Percentiles rank a stretch among this genome's conserved stretches.
Evolutionary conservation across 92 coral and sea anemone genomes (phyloP).

Genomic region (Porites rus): DNA sequence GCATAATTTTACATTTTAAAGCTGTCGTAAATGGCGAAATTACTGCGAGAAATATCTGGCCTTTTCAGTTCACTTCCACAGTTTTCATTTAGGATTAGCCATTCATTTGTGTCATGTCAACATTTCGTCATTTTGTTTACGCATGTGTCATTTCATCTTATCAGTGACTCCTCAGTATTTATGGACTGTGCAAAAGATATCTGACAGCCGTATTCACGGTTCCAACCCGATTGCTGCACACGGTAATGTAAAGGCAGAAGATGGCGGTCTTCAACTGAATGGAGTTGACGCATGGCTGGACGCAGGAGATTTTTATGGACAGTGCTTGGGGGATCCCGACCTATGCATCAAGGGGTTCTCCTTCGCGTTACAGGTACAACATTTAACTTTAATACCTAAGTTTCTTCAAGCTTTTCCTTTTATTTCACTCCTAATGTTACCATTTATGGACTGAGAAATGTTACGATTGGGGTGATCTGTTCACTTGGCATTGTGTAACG

Average conservation of each 20-base stretch:
- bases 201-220: constrained; percentile 89
- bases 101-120: not conserved
- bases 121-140: too few species aligned
- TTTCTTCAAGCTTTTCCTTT: too few species aligned
- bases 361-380: constrained; percentile 86
- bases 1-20: too few species aligned
- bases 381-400: too few species aligned
- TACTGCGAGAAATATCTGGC: too few species aligned
- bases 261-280: constrained; percentile 95
- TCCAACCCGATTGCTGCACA: constrained; percentile 91
- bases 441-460: too few species aligned
- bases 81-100: too few species aligned
- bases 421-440: too few species aligned
- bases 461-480: too few species aligned
- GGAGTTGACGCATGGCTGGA: constrained; percentile 98
- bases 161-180: constrained; percentile 87
- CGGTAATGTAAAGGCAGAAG: constrained; percentile 85
- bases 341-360: constrained; percentile 99
- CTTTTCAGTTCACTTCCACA: too few species aligned
- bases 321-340: constrained; percentile 98
- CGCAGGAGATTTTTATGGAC: constrained; percentile 98
- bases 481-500: too few species aligned
- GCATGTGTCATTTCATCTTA: not conserved
- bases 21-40: too few species aligned
- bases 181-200: constrained; percentile 98